phyloP scores from a whole-genome alignment of 2,888 invertebrate genomes.

The Julus scanicus region DNA sequence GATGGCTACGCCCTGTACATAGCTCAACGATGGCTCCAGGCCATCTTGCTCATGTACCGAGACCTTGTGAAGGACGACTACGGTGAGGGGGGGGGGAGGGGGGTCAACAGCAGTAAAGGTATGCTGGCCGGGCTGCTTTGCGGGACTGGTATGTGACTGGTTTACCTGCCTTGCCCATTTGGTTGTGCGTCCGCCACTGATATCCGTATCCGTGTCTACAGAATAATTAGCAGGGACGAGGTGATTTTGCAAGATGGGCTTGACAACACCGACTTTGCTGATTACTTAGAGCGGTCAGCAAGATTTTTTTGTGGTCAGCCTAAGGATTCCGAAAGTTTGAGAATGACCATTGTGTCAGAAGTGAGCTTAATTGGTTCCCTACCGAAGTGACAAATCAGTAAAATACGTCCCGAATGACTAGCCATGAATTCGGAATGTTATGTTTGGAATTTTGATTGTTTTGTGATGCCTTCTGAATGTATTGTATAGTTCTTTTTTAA shows the following conservation, averaged over 20 bases:
- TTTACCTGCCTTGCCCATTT: neutral
- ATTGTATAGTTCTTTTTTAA: too few species aligned
- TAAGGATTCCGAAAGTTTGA: too few species aligned
- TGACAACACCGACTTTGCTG: too few species aligned
- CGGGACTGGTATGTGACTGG: neutral
- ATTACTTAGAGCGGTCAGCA: too few species aligned
- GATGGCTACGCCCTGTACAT: conserved; percentile 23
- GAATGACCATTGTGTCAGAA: too few species aligned
- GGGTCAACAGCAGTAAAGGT: conserved; percentile 15
- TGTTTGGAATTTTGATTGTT: too few species aligned
- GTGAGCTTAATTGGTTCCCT: too few species aligned
- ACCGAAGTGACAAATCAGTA: too few species aligned
- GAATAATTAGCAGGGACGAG: neutral
- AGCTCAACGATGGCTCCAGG: neutral
- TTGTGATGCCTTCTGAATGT: too few species aligned
- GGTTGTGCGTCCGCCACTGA: neutral
- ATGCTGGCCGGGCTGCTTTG: neutral
- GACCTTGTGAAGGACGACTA: conserved; percentile 36
- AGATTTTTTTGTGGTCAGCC: too few species aligned
- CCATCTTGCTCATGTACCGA: neutral
- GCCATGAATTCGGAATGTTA: too few species aligned
- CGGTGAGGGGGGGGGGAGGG: neutral
- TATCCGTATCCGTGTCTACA: conserved; percentile 19
- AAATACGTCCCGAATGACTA: too few species aligned
- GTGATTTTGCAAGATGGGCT: neutral